phyloP scores from a whole-genome alignment of 2,888 invertebrate genomes.

The Callinectes sapidus region DNA sequence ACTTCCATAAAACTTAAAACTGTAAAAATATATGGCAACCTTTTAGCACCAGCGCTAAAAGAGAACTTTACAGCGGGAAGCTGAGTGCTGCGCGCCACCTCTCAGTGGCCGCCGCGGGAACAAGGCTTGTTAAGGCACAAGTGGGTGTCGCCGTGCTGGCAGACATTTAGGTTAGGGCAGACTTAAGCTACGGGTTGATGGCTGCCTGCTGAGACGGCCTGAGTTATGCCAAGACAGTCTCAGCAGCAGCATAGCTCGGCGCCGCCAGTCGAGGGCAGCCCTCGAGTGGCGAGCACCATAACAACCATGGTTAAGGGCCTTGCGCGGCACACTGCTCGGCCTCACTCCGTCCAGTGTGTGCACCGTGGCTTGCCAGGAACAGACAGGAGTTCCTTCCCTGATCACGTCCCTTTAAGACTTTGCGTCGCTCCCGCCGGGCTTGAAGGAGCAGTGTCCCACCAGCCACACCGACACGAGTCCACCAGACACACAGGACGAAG shows the following conservation, averaged over 20 bases:
- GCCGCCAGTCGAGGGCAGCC: conserved; percentile 40
- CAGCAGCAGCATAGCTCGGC: not conserved
- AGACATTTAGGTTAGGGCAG: conserved; percentile 25
- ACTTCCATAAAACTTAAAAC: conserved; percentile 26
- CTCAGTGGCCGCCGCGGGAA: not conserved
- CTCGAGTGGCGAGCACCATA: conserved; percentile 58
- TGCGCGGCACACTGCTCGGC: not conserved
- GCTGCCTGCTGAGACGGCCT: not conserved
- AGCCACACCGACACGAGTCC: not conserved
- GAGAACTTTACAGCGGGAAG: conserved; percentile 51
- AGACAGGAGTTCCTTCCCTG: not conserved
- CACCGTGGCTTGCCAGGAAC: not conserved
- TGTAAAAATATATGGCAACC: conserved; percentile 52
- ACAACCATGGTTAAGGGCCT: conserved; percentile 58
- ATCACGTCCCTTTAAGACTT: not conserved
- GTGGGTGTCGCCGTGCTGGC: not conserved
- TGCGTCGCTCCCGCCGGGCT: not conserved
- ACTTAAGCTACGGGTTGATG: not conserved
- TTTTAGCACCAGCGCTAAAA: conserved; percentile 68
- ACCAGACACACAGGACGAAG: not conserved
- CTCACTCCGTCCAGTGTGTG: not conserved
- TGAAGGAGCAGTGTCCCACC: not conserved
- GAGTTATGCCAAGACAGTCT: not conserved
- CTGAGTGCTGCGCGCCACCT: not conserved
- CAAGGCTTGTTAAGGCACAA: conserved; percentile 39